Evolutionary conservation across 1,140 invertebrate genomes (phyloP), one percentile per base, ranked within the genome.

Genomic region (Bactericera cockerelli): DNA sequence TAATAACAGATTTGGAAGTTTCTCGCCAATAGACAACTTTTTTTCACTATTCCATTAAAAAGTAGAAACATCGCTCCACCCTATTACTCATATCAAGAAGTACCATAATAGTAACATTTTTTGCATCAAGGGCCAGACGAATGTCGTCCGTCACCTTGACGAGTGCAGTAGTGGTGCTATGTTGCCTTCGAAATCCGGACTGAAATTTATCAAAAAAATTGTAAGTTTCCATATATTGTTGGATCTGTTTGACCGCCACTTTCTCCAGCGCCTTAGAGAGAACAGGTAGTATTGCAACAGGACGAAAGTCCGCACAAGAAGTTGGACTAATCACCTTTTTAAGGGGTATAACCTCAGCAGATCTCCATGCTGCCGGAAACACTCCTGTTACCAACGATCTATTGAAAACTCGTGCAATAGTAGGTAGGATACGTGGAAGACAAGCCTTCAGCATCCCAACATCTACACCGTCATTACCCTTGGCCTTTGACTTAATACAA

Each of bases 91-190:
- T 57, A 42, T 55, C 14, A 55, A 55, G 53, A 19, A 60, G 58
- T 54, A 38, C 22, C 26, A 26, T 8, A 4, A 56, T 22, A 56
- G 55, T 56, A 3, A 56, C 22, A 11, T 56, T 56, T 22, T 22
- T 56, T 28, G 22, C 11, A 28, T 56, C 55, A 19, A 56, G 22
- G 11, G 55, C 62, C 33, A 16, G 14, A 19, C 49, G 38, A 26
- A 59, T 26, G 28, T 63, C 62, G 21, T 62, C 36, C 10, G 38
- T 57, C n/a, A 62, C 42, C 3, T 61, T 60, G 2, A 56, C n/a
- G 3, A 62, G 19, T 25, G 61, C 59, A 10, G 61, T 60, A 21
- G 58, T 26, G 1, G 58, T 55, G 26, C 61, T 60, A 25, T 60
- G 55, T 4, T 36, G 38, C 19, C 49, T 53, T 14, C 59, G 54